Conservation (phyloP, 1,140 invertebrate species). For the Popillia japonica region DNA sequence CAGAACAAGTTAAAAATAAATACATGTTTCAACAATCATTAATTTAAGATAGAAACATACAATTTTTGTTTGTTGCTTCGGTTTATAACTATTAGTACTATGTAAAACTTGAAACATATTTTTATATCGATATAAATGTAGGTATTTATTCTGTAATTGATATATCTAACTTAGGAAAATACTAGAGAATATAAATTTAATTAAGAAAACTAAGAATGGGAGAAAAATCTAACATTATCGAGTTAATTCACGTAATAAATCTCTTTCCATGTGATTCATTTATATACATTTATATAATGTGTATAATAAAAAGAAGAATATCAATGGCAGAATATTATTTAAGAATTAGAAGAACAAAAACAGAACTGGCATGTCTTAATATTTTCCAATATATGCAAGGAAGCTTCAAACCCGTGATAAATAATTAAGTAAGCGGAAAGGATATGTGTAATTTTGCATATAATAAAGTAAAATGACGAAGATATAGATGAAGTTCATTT, state of each 20-base stretch:
- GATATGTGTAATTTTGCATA: not conserved
- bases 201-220: not conserved
- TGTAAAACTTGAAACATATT: constrained; percentile 25
- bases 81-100: constrained; percentile 26
- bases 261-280: constrained; percentile 18
- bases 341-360: not conserved
- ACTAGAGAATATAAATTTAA: not conserved
- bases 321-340: constrained; percentile 30
- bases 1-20: not conserved
- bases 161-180: not conserved
- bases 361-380: constrained; percentile 17
- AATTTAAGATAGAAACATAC: not conserved
- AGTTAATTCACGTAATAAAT: not conserved
- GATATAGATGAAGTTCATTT: constrained; percentile 7
- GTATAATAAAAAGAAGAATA: constrained; percentile 3
- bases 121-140: constrained; percentile 34
- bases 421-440: constrained; percentile 16
- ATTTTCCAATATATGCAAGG: constrained; percentile 18
- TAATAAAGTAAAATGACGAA: not conserved
- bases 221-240: constrained; percentile 5
- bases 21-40: not conserved
- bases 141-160: constrained; percentile 32
- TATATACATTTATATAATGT: not conserved
- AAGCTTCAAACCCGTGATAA: constrained; percentile 25
- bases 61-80: not conserved